phyloP scores from a whole-genome alignment of 2,888 invertebrate genomes.

The Chydorus sphaericus region DNA sequence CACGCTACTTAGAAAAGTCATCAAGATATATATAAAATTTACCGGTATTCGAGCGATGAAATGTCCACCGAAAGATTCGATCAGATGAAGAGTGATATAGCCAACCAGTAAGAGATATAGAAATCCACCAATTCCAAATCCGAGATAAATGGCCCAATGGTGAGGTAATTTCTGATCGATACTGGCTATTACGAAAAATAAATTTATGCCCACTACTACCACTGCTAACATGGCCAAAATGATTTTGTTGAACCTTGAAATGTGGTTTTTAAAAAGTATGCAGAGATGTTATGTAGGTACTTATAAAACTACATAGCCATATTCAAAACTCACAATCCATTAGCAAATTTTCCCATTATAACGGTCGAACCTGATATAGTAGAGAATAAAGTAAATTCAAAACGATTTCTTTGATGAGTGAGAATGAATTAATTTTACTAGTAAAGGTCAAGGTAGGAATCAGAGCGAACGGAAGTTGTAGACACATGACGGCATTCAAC shows the following conservation, averaged over 20 bases:
- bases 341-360: constrained; percentile 73
- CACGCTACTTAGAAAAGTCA: too few species aligned
- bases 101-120: constrained; percentile 55
- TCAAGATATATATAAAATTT: background rate
- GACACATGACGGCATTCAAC: constrained; percentile 70
- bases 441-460: constrained; percentile 77
- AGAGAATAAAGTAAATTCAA: too few species aligned
- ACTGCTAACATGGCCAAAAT: constrained; percentile 39
- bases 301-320: too few species aligned
- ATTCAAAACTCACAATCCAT: constrained; percentile 61
- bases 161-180: constrained; percentile 33
- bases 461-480: constrained; percentile 75
- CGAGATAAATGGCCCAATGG: constrained; percentile 32
- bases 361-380: constrained; percentile 36
- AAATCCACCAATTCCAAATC: constrained; percentile 39
- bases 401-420: background rate
- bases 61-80: constrained; percentile 45
- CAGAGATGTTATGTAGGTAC: too few species aligned
- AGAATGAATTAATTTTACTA: too few species aligned
- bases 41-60: background rate
- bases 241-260: constrained; percentile 49
- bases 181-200: constrained; percentile 55
- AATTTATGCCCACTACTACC: constrained; percentile 59
- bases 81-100: constrained; percentile 58
- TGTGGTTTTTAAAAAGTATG: too few species aligned